Percentiles rank a stretch among this genome's conserved stretches.
Conservation (phyloP, 1,140 invertebrate genomes). For the Teleopsis dalmanni region DNA sequence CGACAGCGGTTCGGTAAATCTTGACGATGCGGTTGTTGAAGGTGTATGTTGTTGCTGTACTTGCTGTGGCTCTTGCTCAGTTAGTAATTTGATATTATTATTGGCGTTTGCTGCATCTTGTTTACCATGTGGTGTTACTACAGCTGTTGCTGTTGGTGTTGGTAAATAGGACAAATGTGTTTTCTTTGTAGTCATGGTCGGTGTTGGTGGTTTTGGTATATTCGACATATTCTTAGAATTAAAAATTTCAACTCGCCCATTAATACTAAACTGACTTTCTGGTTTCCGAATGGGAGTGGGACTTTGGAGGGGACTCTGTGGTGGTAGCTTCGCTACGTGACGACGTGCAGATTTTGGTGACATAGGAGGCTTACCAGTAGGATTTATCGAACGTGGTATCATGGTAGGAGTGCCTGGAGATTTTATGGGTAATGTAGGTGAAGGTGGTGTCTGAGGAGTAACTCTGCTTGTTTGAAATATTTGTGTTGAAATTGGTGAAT, state of each 20-base stretch:
- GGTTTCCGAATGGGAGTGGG: slow-evolving; percentile 10
- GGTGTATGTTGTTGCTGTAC: background rate
- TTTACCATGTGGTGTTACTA: background rate
- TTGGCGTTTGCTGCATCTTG: background rate
- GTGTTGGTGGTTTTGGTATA: slow-evolving; percentile 20
- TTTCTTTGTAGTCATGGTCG: slow-evolving; percentile 20
- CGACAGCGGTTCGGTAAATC: background rate
- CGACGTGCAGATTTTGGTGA: slow-evolving; percentile 26
- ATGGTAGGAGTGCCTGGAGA: slow-evolving; percentile 9
- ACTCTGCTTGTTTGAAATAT: slow-evolving; percentile 5
- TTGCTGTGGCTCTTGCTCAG: background rate
- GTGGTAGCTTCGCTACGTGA: background rate
- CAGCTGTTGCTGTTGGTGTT: slow-evolving; percentile 8
- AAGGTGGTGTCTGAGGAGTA: background rate
- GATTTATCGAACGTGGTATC: slow-evolving; percentile 25
- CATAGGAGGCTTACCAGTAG: slow-evolving; percentile 36
- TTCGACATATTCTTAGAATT: slow-evolving; percentile 31
- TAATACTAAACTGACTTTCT: slow-evolving; percentile 20
- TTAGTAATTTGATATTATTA: background rate
- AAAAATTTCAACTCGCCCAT: slow-evolving; percentile 39
- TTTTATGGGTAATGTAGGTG: background rate
- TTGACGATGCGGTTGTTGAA: slow-evolving; percentile 2
- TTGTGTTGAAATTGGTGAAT: slow-evolving; percentile 1
- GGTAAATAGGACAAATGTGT: slow-evolving; percentile 4
- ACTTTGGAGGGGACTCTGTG: slow-evolving; percentile 8